phyloP scores from a whole-genome alignment of 1,140 invertebrate genomes.

The Heliconius hewitsoni region DNA sequence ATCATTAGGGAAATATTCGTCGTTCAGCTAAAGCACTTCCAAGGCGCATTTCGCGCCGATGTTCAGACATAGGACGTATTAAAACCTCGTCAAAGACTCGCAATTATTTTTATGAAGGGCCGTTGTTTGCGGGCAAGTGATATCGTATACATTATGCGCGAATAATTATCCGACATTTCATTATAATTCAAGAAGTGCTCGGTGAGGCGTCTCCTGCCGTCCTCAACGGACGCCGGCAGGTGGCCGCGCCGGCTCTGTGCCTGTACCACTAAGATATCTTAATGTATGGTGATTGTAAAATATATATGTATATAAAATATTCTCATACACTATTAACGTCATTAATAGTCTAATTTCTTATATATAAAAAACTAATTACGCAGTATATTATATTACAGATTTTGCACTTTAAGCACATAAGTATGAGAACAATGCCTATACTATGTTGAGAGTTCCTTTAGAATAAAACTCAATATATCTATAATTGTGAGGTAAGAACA shows the following conservation, averaged over 20 bases:
- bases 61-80: slow-evolving; percentile 43
- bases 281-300: background rate
- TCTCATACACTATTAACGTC: no score
- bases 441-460: no score
- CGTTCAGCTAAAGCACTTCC: slow-evolving; percentile 50
- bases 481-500: no score
- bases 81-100: slow-evolving; percentile 41
- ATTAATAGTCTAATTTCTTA: no score
- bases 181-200: background rate
- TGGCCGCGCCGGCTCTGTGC: background rate
- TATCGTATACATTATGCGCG: slow-evolving; percentile 19
- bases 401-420: no score
- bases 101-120: slow-evolving; percentile 38
- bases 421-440: no score
- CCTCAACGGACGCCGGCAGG: background rate
- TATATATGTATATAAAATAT: background rate
- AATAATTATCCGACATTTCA: slow-evolving; percentile 20
- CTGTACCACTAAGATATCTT: background rate
- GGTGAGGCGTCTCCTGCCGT: background rate
- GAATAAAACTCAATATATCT: no score
- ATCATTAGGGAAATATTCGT: slow-evolving; percentile 77
- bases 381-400: no score
- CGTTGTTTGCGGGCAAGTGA: slow-evolving; percentile 25
- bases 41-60: slow-evolving; percentile 41
- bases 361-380: no score